Conservation (phyloP, 2,888 invertebrate species). For the Diarsia mendica region DNA sequence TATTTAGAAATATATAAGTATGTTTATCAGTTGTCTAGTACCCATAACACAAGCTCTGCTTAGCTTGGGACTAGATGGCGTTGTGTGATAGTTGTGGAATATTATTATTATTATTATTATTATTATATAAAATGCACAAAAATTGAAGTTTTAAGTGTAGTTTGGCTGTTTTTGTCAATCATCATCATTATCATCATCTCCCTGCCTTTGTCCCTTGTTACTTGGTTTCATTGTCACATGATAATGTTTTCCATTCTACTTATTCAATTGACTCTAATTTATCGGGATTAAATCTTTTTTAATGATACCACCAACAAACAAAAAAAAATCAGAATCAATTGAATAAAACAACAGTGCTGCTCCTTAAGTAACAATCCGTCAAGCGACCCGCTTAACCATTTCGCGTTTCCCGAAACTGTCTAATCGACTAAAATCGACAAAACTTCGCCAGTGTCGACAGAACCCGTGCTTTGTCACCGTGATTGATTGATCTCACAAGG, state of each 20-base stretch:
- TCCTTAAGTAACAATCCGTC: slow-evolving; percentile 70
- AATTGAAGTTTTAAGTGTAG: neutral
- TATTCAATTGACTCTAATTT: neutral
- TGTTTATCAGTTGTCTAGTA: too few species aligned
- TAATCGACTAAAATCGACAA: slow-evolving; percentile 73
- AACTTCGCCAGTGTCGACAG: slow-evolving; percentile 68
- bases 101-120: too few species aligned
- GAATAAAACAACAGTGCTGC: slow-evolving; percentile 31
- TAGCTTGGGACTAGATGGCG: too few species aligned
- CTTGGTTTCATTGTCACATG: neutral
- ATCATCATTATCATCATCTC: neutral
- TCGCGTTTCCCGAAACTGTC: slow-evolving; percentile 63
- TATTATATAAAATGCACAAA: neutral
- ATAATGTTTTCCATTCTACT: neutral
- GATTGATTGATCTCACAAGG: slow-evolving; percentile 75
- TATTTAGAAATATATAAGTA: too few species aligned
- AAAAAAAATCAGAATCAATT: neutral
- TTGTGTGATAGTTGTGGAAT: too few species aligned
- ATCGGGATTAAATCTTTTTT: neutral
- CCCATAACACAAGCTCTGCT: too few species aligned
- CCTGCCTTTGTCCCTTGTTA: neutral
- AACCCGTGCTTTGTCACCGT: slow-evolving; percentile 74
- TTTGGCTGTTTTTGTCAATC: neutral
- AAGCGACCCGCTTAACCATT: slow-evolving; percentile 66
- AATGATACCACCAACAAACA: neutral